Evolutionary conservation across 2,113 vertebrate genomes (phyloP).

Genomic region (Cardinalis cardinalis): DNA sequence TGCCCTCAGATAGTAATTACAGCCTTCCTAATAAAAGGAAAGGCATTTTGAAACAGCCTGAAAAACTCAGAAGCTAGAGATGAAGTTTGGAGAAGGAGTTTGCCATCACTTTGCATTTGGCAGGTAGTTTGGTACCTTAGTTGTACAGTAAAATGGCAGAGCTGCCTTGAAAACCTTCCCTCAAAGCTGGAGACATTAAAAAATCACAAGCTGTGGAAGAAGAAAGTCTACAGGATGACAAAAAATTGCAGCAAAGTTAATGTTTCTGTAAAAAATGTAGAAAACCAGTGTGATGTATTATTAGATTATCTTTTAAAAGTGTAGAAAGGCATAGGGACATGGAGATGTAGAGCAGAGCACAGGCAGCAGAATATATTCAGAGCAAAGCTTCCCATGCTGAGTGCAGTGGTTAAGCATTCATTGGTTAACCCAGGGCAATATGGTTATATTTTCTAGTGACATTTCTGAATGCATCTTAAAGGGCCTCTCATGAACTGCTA

Average conservation of each 20-base stretch:
- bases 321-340: background rate
- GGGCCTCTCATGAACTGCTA: background rate
- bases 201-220: background rate
- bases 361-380: background rate
- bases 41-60: slow-evolving; percentile 15
- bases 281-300: background rate
- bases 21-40: slow-evolving; percentile 36
- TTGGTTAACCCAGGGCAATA: background rate
- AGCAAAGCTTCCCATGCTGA: background rate
- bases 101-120: background rate
- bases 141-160: background rate
- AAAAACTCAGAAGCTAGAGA: background rate
- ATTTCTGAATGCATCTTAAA: background rate
- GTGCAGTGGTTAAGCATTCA: background rate
- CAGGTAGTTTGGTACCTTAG: background rate
- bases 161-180: background rate
- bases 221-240: background rate
- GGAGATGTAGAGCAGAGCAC: background rate
- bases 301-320: background rate
- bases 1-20: slow-evolving; percentile 55
- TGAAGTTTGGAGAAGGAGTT: background rate
- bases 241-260: background rate
- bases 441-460: background rate
- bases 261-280: background rate
- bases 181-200: background rate